Conservation (phyloP, 2,797 vertebrate species). For the Macroramphosus scolopax region DNA sequence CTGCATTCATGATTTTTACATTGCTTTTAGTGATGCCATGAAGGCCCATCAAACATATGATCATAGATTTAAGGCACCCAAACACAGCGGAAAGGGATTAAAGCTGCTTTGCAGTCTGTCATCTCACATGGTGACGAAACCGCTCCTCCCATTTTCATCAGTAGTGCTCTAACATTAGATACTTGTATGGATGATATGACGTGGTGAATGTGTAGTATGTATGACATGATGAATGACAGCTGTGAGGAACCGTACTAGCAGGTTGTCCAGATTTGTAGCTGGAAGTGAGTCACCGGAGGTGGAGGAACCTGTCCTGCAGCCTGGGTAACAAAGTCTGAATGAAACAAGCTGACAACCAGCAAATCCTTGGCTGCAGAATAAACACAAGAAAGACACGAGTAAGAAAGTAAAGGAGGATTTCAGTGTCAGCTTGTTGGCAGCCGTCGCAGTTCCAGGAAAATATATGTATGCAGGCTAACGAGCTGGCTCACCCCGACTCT, state of each 20-base stretch:
- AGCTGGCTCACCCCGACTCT: too few relatives aligned
- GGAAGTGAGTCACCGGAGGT: slow-evolving; percentile 42
- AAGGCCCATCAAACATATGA: too few relatives aligned
- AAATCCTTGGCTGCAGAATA: neutral
- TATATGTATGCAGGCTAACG: too few relatives aligned
- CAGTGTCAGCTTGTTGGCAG: too few relatives aligned
- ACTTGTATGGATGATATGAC: too few relatives aligned
- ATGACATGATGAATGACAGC: slow-evolving; percentile 2
- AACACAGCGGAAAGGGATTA: too few relatives aligned
- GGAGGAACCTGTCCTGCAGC: slow-evolving; percentile 67
- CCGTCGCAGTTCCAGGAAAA: too few relatives aligned
- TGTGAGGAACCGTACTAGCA: slow-evolving; percentile 30
- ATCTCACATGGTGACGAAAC: neutral
- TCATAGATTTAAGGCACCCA: too few relatives aligned
- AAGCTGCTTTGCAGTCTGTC: neutral
- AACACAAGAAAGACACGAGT: neutral
- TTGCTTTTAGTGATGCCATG: neutral
- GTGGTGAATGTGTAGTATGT: neutral
- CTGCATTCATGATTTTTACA: neutral
- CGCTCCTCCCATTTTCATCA: neutral
- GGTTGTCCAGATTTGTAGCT: slow-evolving; percentile 19
- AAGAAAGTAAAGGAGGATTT: too few relatives aligned
- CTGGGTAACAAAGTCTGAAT: slow-evolving; percentile 15
- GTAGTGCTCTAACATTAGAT: slow-evolving; percentile 19
- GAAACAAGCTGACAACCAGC: neutral